phyloP scores from a whole-genome alignment of 2,797 vertebrate genomes.

The Brachymystax lenok region DNA sequence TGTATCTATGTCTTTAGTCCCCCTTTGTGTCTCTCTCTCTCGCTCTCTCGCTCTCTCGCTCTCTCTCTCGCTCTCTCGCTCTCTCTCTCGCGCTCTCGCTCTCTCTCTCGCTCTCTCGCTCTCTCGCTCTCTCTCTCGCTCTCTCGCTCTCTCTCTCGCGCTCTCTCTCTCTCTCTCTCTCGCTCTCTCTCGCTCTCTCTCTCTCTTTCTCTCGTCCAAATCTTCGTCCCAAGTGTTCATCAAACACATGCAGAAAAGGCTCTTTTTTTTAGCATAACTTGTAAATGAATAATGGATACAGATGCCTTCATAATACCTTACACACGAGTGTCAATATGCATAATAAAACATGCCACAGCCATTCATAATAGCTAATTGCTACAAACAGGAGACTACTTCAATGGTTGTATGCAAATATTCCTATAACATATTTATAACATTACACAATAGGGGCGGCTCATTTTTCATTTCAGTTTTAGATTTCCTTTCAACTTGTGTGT shows the following conservation, averaged over 20 bases:
- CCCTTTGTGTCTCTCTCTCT: not conserved
- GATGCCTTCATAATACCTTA: conserved; percentile 11
- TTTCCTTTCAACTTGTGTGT: not conserved
- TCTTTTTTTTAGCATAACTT: not conserved
- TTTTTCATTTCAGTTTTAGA: not conserved
- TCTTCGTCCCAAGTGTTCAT: not conserved
- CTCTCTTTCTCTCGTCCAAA: conserved; percentile 7
- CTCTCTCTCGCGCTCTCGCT: no score
- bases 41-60: no score
- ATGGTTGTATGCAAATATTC: not conserved
- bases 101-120: not conserved
- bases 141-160: not conserved
- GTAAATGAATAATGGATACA: not conserved
- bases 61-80: no score
- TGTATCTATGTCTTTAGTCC: not conserved
- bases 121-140: not conserved
- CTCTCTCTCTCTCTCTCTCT: no score
- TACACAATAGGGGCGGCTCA: not conserved
- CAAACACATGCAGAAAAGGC: not conserved
- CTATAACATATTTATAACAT: not conserved
- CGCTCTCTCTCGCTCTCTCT: not conserved
- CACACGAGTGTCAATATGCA: not conserved
- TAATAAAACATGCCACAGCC: not conserved
- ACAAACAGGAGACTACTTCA: not conserved
- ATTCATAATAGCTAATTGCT: not conserved